Base-by-base conservation (phyloP, 2,797 vertebrate genomes). In the Amazonetta brasiliensis region DNA sequence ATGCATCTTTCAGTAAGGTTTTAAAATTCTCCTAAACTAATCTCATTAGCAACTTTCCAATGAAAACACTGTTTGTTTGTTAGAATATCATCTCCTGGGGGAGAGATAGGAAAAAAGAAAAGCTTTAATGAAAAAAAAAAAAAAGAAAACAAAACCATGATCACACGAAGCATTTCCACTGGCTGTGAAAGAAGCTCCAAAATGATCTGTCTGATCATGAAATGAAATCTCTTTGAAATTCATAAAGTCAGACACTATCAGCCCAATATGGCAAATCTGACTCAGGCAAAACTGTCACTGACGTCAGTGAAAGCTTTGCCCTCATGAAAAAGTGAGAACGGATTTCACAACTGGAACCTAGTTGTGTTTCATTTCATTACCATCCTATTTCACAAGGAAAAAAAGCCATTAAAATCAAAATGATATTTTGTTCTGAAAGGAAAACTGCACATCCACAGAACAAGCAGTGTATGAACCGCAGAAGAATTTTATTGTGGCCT, bases 191-290 rank as follows among this genome's bases (percentile, higher is more conserved):
- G 87, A 86, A 3, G 2, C 33, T 91, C 62, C 41, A 95, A 94
- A 96, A 75, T 80, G 19, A 92, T 89, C 78, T 91, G 84, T 89
- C 90, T 94, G 84, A 91, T 93, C 92, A 94, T 20, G 46, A 89
- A 93, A 93, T 41, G 35, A 91, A 92, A 73, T 69, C 48, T 63
- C 64, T 87, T 95, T 96, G 94, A 96, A 95, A 94, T 86, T 93
- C 94, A 94, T 97, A 92, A 96, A 89, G 87, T 84, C 50, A 80
- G 94, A 96, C 92, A 94, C 62, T 59, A 86, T 92, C 76, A 92
- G 50, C 82, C 82, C 82, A 78, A 21, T 88, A 41, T 76, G 55
- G 35, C 66, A 94, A 54, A 85, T 96, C 76, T 88, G 87, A 91
- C 56, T 96, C 82, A 43, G 75, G 75, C 94, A 96, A 89, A 93